Percentiles rank a stretch among this genome's conserved stretches.
phyloP scores from a whole-genome alignment of 2,113 vertebrate genomes.

The Onychorhynchus coronatus region DNA sequence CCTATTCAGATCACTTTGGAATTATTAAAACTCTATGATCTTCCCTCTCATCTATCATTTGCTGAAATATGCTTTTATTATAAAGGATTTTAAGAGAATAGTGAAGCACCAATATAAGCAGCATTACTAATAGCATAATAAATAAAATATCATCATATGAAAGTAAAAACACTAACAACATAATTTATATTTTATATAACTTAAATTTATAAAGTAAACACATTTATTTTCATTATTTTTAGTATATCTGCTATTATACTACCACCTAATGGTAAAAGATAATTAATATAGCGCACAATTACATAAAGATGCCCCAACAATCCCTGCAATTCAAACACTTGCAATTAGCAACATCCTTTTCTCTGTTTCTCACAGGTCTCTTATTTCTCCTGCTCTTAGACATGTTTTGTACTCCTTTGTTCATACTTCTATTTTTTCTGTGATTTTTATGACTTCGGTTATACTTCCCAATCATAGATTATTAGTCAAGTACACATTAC shows the following conservation, averaged over 20 bases:
- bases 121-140: neutral
- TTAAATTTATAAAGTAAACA: neutral
- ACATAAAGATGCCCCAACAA: neutral
- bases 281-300: constrained; percentile 18
- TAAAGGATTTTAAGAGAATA: neutral
- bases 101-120: neutral
- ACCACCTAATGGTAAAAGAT: constrained; percentile 64
- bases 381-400: neutral
- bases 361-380: neutral
- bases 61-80: neutral
- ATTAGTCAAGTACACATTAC: neutral
- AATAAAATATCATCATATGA: neutral
- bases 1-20: neutral
- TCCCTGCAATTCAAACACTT: neutral
- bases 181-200: neutral
- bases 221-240: neutral
- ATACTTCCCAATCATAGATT: neutral
- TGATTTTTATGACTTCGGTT: neutral
- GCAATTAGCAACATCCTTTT: neutral
- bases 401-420: neutral
- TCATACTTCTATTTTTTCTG: neutral
- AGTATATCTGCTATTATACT: constrained; percentile 50
- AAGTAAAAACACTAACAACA: neutral
- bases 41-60: neutral
- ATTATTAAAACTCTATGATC: neutral